A percentile compares a stretch with the other conserved stretches of the same genome.
Conservation (phyloP, 2,888 invertebrate species). For the Lasioglossum marginatum region DNA sequence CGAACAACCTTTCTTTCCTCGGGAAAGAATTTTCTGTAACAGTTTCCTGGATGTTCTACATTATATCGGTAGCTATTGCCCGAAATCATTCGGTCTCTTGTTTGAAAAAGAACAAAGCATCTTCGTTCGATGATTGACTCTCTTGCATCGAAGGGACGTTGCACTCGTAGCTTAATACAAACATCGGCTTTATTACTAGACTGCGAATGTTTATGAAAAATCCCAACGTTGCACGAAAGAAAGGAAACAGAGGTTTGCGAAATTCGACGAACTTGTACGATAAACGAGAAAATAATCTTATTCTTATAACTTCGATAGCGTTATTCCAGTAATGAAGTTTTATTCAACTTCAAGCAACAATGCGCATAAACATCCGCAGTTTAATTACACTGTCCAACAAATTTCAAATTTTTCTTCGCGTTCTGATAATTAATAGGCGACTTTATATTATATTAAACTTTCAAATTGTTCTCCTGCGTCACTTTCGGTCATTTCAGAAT, state of each 20-base stretch:
- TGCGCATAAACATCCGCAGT: not conserved
- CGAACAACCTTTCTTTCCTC: not conserved
- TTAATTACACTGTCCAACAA: not conserved
- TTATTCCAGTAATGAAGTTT: too few relatives aligned
- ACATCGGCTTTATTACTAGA: constrained; percentile 31
- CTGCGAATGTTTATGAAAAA: not conserved
- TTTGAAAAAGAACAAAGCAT: constrained; percentile 5
- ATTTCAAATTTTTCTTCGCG: not conserved
- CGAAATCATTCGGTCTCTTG: not conserved
- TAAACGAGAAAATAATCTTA: too few relatives aligned
- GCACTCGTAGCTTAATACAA: constrained; percentile 40
- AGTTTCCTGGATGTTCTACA: constrained; percentile 11
- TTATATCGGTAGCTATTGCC: not conserved
- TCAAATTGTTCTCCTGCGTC: not conserved
- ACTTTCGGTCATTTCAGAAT: too few relatives aligned
- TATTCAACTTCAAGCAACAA: not conserved
- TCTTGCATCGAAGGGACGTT: constrained; percentile 49
- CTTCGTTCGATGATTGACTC: constrained; percentile 19
- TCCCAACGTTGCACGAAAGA: not conserved
- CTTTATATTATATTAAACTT: not conserved
- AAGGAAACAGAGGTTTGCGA: not conserved
- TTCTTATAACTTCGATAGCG: not conserved
- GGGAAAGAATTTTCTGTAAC: constrained; percentile 14
- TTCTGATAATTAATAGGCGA: not conserved
- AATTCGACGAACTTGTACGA: not conserved